Percentiles rank a stretch among this genome's conserved stretches.
Conservation (phyloP, 2,797 vertebrate species). For the Gallinago solitaria region DNA sequence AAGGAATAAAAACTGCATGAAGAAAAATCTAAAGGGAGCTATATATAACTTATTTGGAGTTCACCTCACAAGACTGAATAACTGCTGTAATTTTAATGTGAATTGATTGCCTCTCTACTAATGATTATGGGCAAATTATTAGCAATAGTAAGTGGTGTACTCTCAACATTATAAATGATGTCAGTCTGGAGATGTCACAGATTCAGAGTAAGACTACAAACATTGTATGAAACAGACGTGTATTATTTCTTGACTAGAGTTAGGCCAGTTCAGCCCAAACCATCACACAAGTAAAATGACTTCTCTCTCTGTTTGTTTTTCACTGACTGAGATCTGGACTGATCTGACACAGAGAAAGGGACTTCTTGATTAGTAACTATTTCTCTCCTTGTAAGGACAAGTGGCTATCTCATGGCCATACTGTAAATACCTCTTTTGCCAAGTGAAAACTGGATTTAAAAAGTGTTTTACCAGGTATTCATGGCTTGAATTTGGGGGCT, state of each 20-base stretch:
- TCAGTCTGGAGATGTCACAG: background rate
- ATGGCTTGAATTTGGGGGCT: background rate
- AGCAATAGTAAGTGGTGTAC: background rate
- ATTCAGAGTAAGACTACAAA: background rate
- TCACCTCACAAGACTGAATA: background rate
- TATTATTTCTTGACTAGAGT: background rate
- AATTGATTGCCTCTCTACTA: background rate
- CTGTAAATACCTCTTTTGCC: background rate
- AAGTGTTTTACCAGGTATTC: background rate
- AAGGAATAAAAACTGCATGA: background rate
- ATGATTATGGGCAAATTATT: background rate
- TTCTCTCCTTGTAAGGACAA: background rate
- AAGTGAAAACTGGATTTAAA: background rate
- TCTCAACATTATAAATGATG: background rate
- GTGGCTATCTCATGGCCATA: background rate
- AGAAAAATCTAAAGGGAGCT: background rate
- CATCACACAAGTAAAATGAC: background rate
- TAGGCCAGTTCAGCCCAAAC: background rate
- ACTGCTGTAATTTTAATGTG: background rate
- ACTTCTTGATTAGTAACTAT: background rate
- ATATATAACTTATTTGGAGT: background rate
- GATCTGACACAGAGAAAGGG: background rate
- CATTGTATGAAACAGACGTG: background rate
- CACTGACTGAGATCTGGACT: background rate
- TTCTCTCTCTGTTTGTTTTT: background rate